Evolutionary conservation across 1,140 invertebrate genomes (phyloP), one percentile per base, ranked within the genome.

Genomic region (Pectinophora gossypiella): DNA sequence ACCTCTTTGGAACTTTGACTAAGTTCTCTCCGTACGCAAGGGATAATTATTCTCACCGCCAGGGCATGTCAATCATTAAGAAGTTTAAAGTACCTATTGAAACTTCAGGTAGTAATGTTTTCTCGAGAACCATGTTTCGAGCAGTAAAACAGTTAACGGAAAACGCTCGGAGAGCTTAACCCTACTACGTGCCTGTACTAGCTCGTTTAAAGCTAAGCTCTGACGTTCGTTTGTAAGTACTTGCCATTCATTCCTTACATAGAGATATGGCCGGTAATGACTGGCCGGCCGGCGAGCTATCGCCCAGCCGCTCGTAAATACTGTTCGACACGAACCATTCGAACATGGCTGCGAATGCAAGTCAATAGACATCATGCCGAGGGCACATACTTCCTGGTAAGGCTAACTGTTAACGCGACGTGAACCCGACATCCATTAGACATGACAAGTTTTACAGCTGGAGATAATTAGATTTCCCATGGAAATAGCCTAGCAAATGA

Each of bases 261-360:
- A 76, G 72, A 86, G 81, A 83, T 80, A 85, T 83, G 73, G 74
- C 61, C 65, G 66, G 69, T 85, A 82, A 83, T 83, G 81, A 83
- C 67, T 68, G 64, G 69, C 62, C 66, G 64, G 69, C 61, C 65
- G 66, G 65, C 61, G 68, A 68, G 72, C 68, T 80, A 81, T 84
- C 80, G 78, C 65, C 70, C 61, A 65, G 73, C 54, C 71, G 75
- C 76, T 86, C 83, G 74, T 83, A 86, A 84, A 85, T 75, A 72
- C 61, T 68, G 69, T 71, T 68, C 72, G 66, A 78, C 77, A 72
- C 72, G 76, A 81, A 72, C 61, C 65, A 71, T 82, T 83, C 62
- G 68, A 72, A 76, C 73, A 79, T 76, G 64, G 61, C 71, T 71
- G 68, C 69, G 68, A 81, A 79, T 72, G 67, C 75, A 64, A 74